These are phyloP conservation scores for Rhingia campestris DNA, from an alignment of 2,888 invertebrate genomes.

Conservation along the genomic window DNA sequence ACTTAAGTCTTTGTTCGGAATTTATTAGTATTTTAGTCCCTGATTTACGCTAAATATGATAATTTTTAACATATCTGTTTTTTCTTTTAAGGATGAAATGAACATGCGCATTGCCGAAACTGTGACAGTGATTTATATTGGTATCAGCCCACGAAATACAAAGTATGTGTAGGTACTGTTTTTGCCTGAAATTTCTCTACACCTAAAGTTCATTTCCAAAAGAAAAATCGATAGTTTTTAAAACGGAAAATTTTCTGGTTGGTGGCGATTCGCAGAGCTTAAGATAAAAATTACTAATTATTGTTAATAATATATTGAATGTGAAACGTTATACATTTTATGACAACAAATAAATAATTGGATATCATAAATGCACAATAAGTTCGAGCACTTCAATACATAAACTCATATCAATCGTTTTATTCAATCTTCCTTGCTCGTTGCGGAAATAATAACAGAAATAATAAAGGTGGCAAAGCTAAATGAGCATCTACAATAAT, in stretches of 20 bases:
- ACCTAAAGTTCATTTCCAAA: constrained; percentile 46
- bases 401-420: constrained; percentile 1
- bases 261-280: constrained; percentile 24
- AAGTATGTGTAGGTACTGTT: background rate
- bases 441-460: background rate
- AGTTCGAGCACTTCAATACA: background rate
- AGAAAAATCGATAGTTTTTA: constrained; percentile 54
- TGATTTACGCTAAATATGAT: too few species aligned
- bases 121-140: constrained; percentile 2
- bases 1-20: too few species aligned
- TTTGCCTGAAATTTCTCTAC: constrained; percentile 47
- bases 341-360: background rate
- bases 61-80: constrained; percentile 17
- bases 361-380: background rate
- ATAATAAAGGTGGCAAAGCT: constrained; percentile 1
- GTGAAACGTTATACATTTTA: background rate
- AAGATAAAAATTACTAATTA: constrained; percentile 15
- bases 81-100: background rate
- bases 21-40: too few species aligned
- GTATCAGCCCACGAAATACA: constrained; percentile 17
- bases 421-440: background rate
- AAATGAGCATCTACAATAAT: constrained; percentile 18
- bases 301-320: background rate
- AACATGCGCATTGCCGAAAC: constrained; percentile 27
- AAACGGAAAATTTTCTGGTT: constrained; percentile 24